Evolutionary conservation across 2,797 vertebrate genomes (phyloP).

Genomic region (Hemitrygon akajei): DNA sequence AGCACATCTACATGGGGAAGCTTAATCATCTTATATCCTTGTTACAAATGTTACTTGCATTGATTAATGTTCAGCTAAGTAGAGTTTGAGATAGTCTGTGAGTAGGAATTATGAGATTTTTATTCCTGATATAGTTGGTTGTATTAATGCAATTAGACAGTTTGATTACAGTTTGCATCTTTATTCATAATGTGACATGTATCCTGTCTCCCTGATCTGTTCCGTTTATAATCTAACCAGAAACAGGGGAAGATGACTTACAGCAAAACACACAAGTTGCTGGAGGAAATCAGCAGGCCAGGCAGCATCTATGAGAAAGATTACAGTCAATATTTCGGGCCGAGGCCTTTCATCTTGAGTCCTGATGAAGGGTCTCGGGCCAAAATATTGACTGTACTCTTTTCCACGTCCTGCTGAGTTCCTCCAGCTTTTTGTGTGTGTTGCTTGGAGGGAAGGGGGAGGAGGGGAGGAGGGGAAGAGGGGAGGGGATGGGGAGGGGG

Average conservation of each 20-base stretch:
- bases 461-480: no score
- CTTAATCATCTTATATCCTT: neutral
- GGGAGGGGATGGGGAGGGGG: no score
- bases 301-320: no score
- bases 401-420: no score
- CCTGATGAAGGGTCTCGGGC: no score
- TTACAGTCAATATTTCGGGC: no score
- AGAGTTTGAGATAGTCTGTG: neutral
- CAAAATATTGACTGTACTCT: no score
- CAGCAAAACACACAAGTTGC: no score
- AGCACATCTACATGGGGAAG: neutral
- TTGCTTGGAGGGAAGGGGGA: no score
- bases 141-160: neutral
- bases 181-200: neutral
- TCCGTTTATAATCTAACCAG: neutral
- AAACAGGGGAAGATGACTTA: neutral
- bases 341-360: no score
- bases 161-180: slow-evolving; percentile 3
- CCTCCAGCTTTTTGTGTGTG: no score
- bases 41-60: neutral
- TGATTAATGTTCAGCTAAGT: slow-evolving; percentile 3
- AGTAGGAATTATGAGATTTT: neutral
- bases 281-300: no score
- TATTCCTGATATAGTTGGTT: neutral
- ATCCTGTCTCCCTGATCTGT: neutral